Base-by-base conservation (phyloP, 2,797 vertebrate species). In the Leptoclinus maculatus region DNA sequence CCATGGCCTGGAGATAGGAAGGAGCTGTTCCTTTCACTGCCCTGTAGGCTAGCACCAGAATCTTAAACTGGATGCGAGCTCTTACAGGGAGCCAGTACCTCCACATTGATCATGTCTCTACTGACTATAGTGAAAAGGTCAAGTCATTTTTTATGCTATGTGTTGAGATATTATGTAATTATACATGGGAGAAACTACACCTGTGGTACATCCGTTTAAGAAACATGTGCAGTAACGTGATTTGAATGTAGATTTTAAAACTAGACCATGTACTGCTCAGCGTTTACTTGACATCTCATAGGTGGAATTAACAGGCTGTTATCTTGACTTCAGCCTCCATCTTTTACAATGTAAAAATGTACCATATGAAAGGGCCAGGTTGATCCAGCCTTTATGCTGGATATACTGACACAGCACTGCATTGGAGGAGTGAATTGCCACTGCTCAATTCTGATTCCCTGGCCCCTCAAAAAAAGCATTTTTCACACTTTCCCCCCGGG, bases 331-430 rank as follows among this genome's bases (percentile, higher is more conserved):
- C 63, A 66, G 66, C 43, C 47, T 43, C 43, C 62, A 47, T 69
- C 65, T 32, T 57, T 79, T 69, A 16, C 17, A 71, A 69, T 45
- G 73, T 78, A 66, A 45, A 73, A 73, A 90, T 78, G 25, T 45
- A 73, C 23, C 73, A 59, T 25, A 68, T 53, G 34, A 73, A 71
- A 1, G 41, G 74, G 29, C 57, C n/a, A 4, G 25, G 39, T 32
- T 54, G 71, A 74, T 69, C 39, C 51, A 74, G 71, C 64, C 58
- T 54, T 34, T 53, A 66, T 62, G 23, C 49, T 41, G 36, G 47
- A 54, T 38, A 60, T 34, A 62, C 34, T 53, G 34, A 53, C 45
- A 21, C 62, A 66, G 51, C 43, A 16, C 58, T 63, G 53, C 23
- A 29, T 3, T 53, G n/a, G 60, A 71, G 34, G 32, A 76, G 14